Base-by-base conservation (phyloP, 2,797 vertebrate species). In the Peromyscus melanophrys region DNA sequence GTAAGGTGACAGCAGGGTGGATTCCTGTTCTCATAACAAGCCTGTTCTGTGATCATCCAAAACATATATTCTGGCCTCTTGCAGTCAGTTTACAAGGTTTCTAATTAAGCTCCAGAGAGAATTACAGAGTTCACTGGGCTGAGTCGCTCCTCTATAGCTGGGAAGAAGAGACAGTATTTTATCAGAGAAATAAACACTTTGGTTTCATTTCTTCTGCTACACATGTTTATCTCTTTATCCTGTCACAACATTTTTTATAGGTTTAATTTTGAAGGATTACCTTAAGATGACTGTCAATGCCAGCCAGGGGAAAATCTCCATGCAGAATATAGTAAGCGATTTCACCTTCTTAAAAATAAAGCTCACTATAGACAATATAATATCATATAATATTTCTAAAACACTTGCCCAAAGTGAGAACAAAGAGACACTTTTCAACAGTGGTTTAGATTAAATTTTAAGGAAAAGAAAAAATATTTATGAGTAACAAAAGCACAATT, bases 201-300 rank as follows among this genome's bases (percentile, higher is more conserved):
- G 59, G 89, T 85, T 97, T 94, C 93, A 96, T 97, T 96, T 96
- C 92, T 90, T 94, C 76, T 85, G 65, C 92, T 96, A 96, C 91
- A 96, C 67, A 78, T 81, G 83, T 57, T 96, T 96, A 91, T 97
- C 95, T 96, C 92, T 97, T 92, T 90, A 80, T 93, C 84, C 83
- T 96, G 87, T 97, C 95, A 96, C 89, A 91, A 95, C 80, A 75
- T 95, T 98, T 78, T 97, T 95, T 96, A 96, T 93, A 97, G 89
- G 80, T 93, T 98, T 97, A 96, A 97, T 98, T 97, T 97, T 97
- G 97, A 95, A 97, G 83, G 92, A 97, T 97, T 97, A 97, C 95
- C 94, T 97, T 78, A 93, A 95, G 97, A 97, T 97, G 95, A 95
- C 67, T 95, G 96, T 96, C 94, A 96, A 80, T 37, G 89, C 92